Evolutionary conservation across 2,797 vertebrate species (phyloP).

Genomic region (Gadopsis marmoratus): DNA sequence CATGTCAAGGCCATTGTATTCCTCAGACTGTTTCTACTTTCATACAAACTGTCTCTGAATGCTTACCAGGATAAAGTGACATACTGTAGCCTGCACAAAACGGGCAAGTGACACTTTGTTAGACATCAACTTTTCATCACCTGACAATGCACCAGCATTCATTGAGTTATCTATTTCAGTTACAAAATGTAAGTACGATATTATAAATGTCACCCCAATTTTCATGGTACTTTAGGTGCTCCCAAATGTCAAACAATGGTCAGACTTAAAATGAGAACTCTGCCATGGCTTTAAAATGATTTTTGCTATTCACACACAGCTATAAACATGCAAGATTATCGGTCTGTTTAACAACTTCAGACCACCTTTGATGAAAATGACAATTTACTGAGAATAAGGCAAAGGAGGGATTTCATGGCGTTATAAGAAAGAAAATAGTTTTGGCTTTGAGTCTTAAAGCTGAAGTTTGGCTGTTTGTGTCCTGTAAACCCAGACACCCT

Average conservation of each 20-base stretch:
- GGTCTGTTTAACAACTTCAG: conserved; percentile 35
- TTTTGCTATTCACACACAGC: conserved; percentile 15
- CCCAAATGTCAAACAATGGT: conserved; percentile 27
- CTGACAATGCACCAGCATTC: conserved; percentile 1
- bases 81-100: not conserved
- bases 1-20: not conserved
- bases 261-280: conserved; percentile 27
- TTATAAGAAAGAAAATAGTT: conserved; percentile 35
- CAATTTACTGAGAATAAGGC: conserved; percentile 36
- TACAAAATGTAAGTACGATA: conserved; percentile 20
- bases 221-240: conserved; percentile 8
- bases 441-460: conserved; percentile 30
- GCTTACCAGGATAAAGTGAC: not conserved
- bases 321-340: conserved; percentile 26
- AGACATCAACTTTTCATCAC: conserved; percentile 6
- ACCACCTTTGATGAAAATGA: conserved; percentile 36
- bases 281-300: conserved; percentile 24
- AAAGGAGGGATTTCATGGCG: conserved; percentile 25
- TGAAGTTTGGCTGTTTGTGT: conserved; percentile 42
- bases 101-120: conserved; percentile 14
- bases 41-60: conserved; percentile 8
- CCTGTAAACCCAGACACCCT: conserved; percentile 46
- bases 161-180: conserved; percentile 13
- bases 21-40: conserved; percentile 3
- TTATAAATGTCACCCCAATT: conserved; percentile 32